phyloP scores from a whole-genome alignment of 2,113 vertebrate genomes.

The Gnathonemus echidnorhynchus region DNA sequence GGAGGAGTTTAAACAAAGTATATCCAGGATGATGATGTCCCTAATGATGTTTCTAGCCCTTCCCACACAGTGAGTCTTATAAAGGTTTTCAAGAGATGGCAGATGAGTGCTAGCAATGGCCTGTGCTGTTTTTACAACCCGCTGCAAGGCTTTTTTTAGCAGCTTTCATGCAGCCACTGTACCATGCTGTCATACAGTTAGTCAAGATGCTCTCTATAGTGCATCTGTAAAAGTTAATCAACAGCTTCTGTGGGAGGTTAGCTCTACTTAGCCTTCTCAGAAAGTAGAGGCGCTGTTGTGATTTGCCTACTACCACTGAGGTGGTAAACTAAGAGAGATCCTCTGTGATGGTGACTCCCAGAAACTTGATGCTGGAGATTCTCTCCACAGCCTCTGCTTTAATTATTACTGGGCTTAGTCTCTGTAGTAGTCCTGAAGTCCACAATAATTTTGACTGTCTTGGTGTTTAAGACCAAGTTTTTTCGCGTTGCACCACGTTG shows the following conservation, averaged over 20 bases:
- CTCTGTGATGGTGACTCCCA: neutral
- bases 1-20: no score
- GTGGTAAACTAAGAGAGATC: neutral
- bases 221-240: neutral
- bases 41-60: neutral
- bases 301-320: neutral
- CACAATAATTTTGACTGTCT: neutral
- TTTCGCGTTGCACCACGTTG: neutral
- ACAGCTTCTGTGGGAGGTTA: no score
- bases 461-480: neutral
- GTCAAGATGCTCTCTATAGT: neutral
- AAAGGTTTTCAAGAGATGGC: neutral
- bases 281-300: neutral
- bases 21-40: no score
- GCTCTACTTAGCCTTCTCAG: neutral
- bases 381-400: neutral
- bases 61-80: neutral
- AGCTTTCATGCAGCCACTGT: no score
- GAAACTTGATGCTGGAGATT: neutral
- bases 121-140: no score
- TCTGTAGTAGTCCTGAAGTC: neutral
- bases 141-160: no score
- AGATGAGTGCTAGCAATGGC: neutral
- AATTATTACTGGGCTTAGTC: neutral
- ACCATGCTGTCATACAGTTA: neutral